Percentiles rank a stretch among this genome's conserved stretches.
Conservation (phyloP, 2,888 invertebrate species). For the Chironomus tentans region DNA sequence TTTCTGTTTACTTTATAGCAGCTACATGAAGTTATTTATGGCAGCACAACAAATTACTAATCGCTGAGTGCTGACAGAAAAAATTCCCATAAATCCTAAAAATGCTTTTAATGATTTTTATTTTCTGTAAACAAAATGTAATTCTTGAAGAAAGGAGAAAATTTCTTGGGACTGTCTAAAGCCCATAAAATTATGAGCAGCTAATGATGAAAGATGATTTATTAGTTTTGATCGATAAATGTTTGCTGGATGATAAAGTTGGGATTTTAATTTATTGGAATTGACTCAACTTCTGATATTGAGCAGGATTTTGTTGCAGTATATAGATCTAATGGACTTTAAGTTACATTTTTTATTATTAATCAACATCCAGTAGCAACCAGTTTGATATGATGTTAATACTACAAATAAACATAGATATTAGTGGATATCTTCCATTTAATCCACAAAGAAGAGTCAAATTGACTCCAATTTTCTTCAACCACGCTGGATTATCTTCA, state of each 20-base stretch:
- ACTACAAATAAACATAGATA: too few relatives aligned
- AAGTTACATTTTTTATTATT: too few relatives aligned
- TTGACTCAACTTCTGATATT: too few relatives aligned
- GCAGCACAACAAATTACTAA: constrained; percentile 1
- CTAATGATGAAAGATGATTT: not conserved
- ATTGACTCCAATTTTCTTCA: too few relatives aligned
- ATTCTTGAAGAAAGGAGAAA: not conserved
- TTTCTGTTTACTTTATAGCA: not conserved
- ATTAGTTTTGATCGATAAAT: not conserved
- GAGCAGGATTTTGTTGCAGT: too few relatives aligned
- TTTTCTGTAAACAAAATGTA: not conserved
- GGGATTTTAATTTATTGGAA: too few relatives aligned
- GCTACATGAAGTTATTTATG: too few relatives aligned
- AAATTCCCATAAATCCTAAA: not conserved
- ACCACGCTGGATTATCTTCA: too few relatives aligned
- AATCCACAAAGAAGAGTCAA: not conserved
- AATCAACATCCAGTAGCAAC: too few relatives aligned
- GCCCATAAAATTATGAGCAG: constrained; percentile 4
- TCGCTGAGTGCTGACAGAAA: not conserved
- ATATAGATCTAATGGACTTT: too few relatives aligned
- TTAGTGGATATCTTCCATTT: not conserved
- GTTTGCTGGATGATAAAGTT: too few relatives aligned
- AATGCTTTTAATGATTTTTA: not conserved
- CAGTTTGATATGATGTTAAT: too few relatives aligned
- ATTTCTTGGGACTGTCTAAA: not conserved